Evolutionary conservation across 2,113 vertebrate species (phyloP).

Genomic region (Ardeotis arabs): DNA sequence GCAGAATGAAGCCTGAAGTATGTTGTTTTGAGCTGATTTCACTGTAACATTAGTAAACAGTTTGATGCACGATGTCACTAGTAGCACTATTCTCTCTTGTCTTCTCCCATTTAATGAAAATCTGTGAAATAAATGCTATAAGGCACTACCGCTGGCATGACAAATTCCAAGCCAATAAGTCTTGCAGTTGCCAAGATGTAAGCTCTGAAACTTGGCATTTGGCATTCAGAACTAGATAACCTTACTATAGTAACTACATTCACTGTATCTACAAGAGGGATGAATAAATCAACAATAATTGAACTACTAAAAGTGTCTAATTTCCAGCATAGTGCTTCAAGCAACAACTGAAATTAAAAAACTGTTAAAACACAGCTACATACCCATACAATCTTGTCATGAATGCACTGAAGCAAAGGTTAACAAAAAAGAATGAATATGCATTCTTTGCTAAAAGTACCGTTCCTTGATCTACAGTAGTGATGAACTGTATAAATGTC

Average conservation of each 20-base stretch:
- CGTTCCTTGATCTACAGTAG: neutral
- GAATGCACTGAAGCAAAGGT: conserved; percentile 72
- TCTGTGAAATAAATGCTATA: conserved; percentile 44
- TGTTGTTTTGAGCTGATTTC: neutral
- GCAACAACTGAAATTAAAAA: conserved; percentile 74
- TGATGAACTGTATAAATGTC: conserved; percentile 36
- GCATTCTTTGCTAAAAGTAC: conserved; percentile 15
- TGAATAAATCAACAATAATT: conserved; percentile 73
- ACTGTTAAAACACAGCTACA: conserved; percentile 64
- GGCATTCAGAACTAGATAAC: conserved; percentile 60
- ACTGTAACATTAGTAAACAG: neutral
- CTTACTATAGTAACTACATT: conserved; percentile 54
- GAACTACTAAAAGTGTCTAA: conserved; percentile 73
- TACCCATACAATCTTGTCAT: conserved; percentile 63
- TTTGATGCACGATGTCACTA: neutral
- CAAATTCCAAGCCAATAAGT: conserved; percentile 50
- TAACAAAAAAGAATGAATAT: conserved; percentile 62
- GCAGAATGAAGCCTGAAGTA: neutral
- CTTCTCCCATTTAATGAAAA: conserved; percentile 54
- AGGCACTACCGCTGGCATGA: conserved; percentile 34
- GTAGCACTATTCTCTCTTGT: conserved; percentile 22
- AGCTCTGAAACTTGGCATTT: conserved; percentile 38
- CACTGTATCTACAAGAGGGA: conserved; percentile 55
- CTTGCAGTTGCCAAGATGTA: conserved; percentile 51
- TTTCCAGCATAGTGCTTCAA: conserved; percentile 70